phyloP scores from a whole-genome alignment of 2,113 vertebrate genomes.

The Microcebus lehilahytsara region DNA sequence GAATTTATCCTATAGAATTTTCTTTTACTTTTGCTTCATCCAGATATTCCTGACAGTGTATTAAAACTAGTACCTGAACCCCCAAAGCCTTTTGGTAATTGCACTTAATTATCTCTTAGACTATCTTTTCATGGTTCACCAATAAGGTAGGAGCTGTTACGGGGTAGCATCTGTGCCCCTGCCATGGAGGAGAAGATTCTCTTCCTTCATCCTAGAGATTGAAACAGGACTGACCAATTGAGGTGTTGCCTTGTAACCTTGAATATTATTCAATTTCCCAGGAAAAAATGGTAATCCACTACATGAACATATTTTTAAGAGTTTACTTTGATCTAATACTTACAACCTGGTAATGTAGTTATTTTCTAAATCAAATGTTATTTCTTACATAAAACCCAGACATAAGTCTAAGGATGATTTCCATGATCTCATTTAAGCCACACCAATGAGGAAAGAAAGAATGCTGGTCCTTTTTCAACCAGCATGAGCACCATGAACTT shows the following conservation, averaged over 20 bases:
- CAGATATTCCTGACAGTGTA: not conserved
- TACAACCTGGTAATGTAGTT: not conserved
- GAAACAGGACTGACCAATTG: not conserved
- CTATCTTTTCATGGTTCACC: not conserved
- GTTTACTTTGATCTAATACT: not conserved
- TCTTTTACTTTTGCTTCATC: not conserved
- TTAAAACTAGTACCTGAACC: not conserved
- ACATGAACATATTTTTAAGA: not conserved
- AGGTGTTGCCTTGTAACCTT: not conserved
- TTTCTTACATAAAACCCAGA: not conserved
- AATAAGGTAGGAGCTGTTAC: not conserved
- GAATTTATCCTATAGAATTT: not conserved
- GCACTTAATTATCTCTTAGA: not conserved
- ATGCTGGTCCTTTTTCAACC: not conserved
- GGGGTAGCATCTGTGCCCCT: not conserved
- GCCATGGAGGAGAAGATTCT: not conserved
- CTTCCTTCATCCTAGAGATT: not conserved
- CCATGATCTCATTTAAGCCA: not conserved
- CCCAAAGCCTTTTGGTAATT: not conserved
- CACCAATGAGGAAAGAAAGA: conserved; percentile 1
- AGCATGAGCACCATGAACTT: not conserved
- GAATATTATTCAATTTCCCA: not conserved
- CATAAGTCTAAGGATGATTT: not conserved
- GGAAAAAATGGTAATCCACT: not conserved
- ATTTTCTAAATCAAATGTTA: not conserved